Conservation (phyloP, 2,113 vertebrate genomes). For the Lucifuga dentata region DNA sequence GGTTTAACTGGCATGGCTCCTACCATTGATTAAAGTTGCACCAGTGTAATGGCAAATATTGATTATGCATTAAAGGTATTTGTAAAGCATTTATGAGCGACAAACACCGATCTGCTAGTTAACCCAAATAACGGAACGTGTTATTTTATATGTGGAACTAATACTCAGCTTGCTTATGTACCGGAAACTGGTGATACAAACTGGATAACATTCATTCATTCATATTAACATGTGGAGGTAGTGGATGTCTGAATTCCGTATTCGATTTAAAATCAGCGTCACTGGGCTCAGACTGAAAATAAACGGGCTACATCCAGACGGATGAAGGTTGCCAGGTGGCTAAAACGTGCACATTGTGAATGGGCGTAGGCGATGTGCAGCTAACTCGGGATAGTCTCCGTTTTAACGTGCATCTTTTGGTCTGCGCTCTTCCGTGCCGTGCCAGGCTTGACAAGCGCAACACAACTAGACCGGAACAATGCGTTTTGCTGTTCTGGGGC, state of each 20-base stretch:
- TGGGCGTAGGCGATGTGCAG: constrained; percentile 72
- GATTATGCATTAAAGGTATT: constrained; percentile 29
- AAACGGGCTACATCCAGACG: constrained; percentile 46
- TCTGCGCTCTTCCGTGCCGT: constrained; percentile 41
- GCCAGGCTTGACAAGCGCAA: constrained; percentile 57
- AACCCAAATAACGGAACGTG: background rate
- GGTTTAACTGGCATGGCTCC: constrained; percentile 41
- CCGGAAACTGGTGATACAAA: background rate
- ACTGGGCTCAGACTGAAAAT: constrained; percentile 32
- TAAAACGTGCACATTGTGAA: constrained; percentile 73
- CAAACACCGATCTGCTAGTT: background rate
- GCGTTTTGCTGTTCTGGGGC: constrained; percentile 71
- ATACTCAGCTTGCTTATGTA: too few relatives aligned
- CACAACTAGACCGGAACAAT: constrained; percentile 80
- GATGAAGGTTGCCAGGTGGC: constrained; percentile 44
- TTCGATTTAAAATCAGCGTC: constrained; percentile 56
- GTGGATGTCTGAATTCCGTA: constrained; percentile 42
- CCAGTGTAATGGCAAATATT: constrained; percentile 9
- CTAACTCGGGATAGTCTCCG: constrained; percentile 20
- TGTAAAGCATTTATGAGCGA: constrained; percentile 16
- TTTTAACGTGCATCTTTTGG: constrained; percentile 13
- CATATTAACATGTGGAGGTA: constrained; percentile 18
- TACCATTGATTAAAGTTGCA: constrained; percentile 50
- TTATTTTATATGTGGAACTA: background rate
- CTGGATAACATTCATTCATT: constrained; percentile 50